Percentiles rank a stretch among this genome's conserved stretches.
These are phyloP conservation scores for Nibea coibor DNA, from an alignment of 2,113 vertebrate species.

Conservation along the genomic window DNA sequence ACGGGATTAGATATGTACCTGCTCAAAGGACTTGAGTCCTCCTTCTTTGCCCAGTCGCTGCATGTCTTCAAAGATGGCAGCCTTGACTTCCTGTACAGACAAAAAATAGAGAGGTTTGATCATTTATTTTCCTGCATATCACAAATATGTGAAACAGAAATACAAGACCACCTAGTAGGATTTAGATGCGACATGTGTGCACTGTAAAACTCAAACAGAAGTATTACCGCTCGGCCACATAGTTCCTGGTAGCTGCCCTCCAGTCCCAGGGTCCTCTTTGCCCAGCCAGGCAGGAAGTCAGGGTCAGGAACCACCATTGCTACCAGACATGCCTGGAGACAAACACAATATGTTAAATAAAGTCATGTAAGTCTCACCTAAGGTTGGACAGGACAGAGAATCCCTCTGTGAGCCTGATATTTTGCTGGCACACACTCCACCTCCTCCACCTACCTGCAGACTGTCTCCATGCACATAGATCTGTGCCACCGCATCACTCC, in stretches of 20 bases:
- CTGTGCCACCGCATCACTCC: constrained; percentile 91
- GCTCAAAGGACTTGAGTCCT: constrained; percentile 95
- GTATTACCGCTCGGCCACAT: constrained; percentile 64
- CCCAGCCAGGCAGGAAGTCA: constrained; percentile 88
- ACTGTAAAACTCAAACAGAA: neutral
- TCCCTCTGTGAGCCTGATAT: neutral
- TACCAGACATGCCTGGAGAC: constrained; percentile 89
- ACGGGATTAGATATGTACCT: constrained; percentile 80
- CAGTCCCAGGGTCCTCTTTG: constrained; percentile 81
- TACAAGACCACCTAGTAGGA: too few relatives aligned
- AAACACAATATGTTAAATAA: neutral
- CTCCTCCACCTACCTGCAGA: constrained; percentile 87
- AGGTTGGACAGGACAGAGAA: neutral
- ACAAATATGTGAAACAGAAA: neutral
- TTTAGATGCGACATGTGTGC: too few relatives aligned
- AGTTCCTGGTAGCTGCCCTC: constrained; percentile 67
- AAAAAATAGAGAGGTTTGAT: neutral
- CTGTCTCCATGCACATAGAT: constrained; percentile 96
- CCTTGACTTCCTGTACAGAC: constrained; percentile 87
- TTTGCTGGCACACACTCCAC: neutral
- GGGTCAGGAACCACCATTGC: constrained; percentile 92
- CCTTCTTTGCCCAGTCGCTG: constrained; percentile 88
- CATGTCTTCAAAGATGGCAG: constrained; percentile 89
- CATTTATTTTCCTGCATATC: neutral
- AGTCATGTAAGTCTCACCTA: neutral